phyloP scores from a whole-genome alignment of 2,888 invertebrate genomes.

The Serripes groenlandicus region DNA sequence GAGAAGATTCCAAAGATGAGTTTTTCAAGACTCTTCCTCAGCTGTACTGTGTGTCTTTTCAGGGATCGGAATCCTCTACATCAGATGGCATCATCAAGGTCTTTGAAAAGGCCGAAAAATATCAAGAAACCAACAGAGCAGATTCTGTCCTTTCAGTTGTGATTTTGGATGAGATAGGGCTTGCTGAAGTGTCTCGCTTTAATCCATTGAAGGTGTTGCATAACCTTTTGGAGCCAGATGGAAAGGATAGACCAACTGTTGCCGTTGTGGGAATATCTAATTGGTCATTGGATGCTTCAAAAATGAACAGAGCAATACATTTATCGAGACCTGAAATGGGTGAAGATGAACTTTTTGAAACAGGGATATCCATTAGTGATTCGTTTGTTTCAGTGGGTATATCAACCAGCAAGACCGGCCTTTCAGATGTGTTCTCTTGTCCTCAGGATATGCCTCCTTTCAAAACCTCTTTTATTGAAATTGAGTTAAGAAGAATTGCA shows the following conservation, averaged over 20 bases:
- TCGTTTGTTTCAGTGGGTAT: slow-evolving; percentile 29
- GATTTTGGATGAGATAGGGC: slow-evolving; percentile 79
- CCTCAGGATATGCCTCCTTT: background rate
- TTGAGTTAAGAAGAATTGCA: slow-evolving; percentile 46
- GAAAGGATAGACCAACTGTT: slow-evolving; percentile 67
- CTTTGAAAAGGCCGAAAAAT: slow-evolving; percentile 74
- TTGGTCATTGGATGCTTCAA: slow-evolving; percentile 80
- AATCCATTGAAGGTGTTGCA: slow-evolving; percentile 80
- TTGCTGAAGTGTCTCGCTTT: slow-evolving; percentile 77
- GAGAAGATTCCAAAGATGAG: slow-evolving; percentile 71
- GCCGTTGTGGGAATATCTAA: slow-evolving; percentile 79
- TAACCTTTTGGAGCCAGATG: slow-evolving; percentile 73
- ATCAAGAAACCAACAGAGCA: slow-evolving; percentile 62
- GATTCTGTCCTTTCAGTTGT: slow-evolving; percentile 74
- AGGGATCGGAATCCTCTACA: slow-evolving; percentile 78
- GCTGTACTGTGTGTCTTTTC: slow-evolving; percentile 74
- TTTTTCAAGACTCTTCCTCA: slow-evolving; percentile 71
- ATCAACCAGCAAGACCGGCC: background rate
- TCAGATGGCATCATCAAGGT: slow-evolving; percentile 78
- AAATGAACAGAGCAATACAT: slow-evolving; percentile 81
- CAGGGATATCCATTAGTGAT: slow-evolving; percentile 69
- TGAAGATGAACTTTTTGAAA: slow-evolving; percentile 70
- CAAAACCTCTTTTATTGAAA: slow-evolving; percentile 8
- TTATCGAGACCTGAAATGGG: slow-evolving; percentile 77
- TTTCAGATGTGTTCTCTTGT: background rate